phyloP scores from a whole-genome alignment of 2,797 vertebrate species.

The Lacerta agilis region DNA sequence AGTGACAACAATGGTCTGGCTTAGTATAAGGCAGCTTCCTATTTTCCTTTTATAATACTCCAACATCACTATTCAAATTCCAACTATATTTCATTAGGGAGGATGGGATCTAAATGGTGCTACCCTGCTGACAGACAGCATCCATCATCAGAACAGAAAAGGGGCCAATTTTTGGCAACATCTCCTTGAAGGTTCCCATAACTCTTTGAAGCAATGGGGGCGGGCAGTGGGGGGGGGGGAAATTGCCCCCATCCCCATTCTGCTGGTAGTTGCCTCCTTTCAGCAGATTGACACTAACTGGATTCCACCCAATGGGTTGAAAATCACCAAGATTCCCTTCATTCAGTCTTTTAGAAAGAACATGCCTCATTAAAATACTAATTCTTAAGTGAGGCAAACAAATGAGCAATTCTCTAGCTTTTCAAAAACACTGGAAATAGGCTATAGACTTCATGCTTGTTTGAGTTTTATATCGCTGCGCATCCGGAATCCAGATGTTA shows the following conservation, averaged over 20 bases:
- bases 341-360: background rate
- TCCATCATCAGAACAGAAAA: background rate
- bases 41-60: background rate
- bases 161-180: background rate
- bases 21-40: too few species aligned
- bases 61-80: background rate
- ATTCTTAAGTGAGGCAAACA: slow-evolving; percentile 36
- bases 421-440: slow-evolving; percentile 51
- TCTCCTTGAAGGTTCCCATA: background rate
- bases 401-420: slow-evolving; percentile 11
- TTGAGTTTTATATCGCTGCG: slow-evolving; percentile 30
- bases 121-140: background rate
- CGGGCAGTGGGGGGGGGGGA: background rate
- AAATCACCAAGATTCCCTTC: background rate
- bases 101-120: background rate
- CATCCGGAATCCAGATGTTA: slow-evolving; percentile 56
- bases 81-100: slow-evolving; percentile 7
- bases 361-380: slow-evolving; percentile 42
- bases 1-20: too few species aligned
- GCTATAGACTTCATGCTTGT: slow-evolving; percentile 29
- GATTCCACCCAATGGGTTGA: background rate
- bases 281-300: background rate
- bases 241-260: background rate
- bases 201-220: too few species aligned
- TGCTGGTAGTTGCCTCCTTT: background rate